phyloP scores from a whole-genome alignment of 2,797 vertebrate species.

The Malurus splendens region DNA sequence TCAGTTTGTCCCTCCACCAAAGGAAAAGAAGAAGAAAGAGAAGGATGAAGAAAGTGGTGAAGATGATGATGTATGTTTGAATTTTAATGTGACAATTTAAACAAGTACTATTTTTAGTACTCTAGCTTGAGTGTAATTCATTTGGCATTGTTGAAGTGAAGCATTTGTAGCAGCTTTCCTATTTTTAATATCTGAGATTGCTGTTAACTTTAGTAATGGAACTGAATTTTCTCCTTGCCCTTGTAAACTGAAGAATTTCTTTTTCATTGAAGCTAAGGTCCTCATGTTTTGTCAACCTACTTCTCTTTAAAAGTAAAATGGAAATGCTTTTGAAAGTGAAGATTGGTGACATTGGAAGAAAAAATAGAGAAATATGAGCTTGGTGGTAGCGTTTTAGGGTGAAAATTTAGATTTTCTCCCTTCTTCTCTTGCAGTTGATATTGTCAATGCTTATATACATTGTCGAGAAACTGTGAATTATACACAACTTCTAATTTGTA shows the following conservation, averaged over 20 bases:
- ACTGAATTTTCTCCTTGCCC: not conserved
- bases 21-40: conserved; percentile 90
- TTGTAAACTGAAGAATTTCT: not conserved
- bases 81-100: not conserved
- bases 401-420: not conserved
- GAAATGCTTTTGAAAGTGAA: not conserved
- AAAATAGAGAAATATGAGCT: not conserved
- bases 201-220: not conserved
- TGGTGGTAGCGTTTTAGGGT: not conserved
- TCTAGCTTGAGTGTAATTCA: not conserved
- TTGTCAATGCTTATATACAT: not conserved
- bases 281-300: not conserved
- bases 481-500: not conserved
- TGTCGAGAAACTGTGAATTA: not conserved
- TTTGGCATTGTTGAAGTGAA: not conserved
- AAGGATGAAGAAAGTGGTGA: conserved; percentile 87
- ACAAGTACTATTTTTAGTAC: not conserved
- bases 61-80: conserved; percentile 73
- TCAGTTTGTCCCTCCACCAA: conserved; percentile 86
- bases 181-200: not conserved
- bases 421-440: not conserved
- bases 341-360: not conserved
- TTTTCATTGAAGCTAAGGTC: not conserved
- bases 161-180: not conserved
- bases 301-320: not conserved